Evolutionary conservation across 2,113 vertebrate genomes (phyloP).

Genomic region (Pavo muticus): DNA sequence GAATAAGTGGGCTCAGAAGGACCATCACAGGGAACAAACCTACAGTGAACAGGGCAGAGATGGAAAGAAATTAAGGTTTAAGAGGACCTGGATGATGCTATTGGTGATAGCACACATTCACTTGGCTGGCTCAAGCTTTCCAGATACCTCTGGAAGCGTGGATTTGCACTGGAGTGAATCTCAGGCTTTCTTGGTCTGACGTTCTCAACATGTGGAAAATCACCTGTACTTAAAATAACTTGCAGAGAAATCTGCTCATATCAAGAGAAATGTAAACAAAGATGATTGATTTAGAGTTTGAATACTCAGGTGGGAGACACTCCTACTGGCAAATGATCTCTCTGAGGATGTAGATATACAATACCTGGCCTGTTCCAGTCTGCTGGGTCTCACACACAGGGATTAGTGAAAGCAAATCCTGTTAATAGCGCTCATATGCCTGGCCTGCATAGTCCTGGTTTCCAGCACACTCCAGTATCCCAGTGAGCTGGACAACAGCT

Average conservation of each 20-base stretch:
- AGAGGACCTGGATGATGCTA: not conserved
- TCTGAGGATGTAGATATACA: not conserved
- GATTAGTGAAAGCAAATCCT: not conserved
- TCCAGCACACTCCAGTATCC: accelerated
- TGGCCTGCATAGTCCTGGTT: not conserved
- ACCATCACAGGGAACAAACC: not conserved
- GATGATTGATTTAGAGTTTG: not conserved
- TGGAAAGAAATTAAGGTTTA: not conserved
- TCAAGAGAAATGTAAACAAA: not conserved
- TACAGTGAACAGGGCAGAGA: not conserved
- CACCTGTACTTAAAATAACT: not conserved
- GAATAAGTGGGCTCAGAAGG: not conserved
- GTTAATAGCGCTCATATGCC: not conserved
- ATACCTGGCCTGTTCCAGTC: not conserved
- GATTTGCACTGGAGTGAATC: not conserved
- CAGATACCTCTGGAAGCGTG: not conserved
- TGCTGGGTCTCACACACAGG: not conserved
- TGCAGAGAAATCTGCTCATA: not conserved
- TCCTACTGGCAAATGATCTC: not conserved
- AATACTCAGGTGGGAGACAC: not conserved
- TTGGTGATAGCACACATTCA: not conserved
- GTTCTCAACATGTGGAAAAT: not conserved
- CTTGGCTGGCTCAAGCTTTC: not conserved
- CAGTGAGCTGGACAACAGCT: not conserved
- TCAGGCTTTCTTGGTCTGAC: not conserved